phyloP scores from a whole-genome alignment of 2,113 vertebrate genomes.

The Lagenorhynchus albirostris region DNA sequence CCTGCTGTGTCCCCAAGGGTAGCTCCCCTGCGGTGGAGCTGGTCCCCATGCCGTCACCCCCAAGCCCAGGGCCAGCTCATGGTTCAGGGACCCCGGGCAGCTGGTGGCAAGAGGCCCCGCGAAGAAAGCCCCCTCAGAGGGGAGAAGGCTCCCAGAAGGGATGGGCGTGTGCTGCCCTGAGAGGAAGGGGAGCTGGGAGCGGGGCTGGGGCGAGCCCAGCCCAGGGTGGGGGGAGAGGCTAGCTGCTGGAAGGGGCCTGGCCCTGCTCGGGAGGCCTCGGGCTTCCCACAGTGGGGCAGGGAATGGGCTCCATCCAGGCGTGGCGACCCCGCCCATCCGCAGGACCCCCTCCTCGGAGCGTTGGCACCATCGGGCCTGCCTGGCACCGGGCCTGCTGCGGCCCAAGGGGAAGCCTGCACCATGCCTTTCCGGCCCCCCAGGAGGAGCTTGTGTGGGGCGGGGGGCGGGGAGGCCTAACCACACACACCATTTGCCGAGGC shows the following conservation, averaged over 20 bases:
- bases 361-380: rapidly evolving
- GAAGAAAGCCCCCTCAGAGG: not conserved
- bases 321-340: not conserved
- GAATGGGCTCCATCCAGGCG: not conserved
- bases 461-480: too few species aligned
- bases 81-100: not conserved
- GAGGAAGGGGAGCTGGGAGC: not conserved
- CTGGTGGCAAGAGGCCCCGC: too few species aligned
- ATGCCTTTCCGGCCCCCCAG: rapidly evolving
- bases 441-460: rapidly evolving
- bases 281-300: rapidly evolving
- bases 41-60: rapidly evolving
- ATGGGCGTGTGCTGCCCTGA: rapidly evolving
- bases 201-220: not conserved
- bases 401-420: rapidly evolving
- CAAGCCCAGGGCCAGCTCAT: rapidly evolving
- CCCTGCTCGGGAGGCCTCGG: not conserved
- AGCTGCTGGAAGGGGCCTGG: not conserved
- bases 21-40: too few species aligned
- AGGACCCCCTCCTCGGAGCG: not conserved
- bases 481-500: constrained; percentile 14
- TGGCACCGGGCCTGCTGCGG: rapidly evolving
- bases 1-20: too few species aligned
- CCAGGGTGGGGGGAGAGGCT: not conserved
- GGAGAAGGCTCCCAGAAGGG: not conserved